Evolutionary conservation across 2,113 vertebrate genomes (phyloP).

Genomic region (Xiphorhynchus elegans): DNA sequence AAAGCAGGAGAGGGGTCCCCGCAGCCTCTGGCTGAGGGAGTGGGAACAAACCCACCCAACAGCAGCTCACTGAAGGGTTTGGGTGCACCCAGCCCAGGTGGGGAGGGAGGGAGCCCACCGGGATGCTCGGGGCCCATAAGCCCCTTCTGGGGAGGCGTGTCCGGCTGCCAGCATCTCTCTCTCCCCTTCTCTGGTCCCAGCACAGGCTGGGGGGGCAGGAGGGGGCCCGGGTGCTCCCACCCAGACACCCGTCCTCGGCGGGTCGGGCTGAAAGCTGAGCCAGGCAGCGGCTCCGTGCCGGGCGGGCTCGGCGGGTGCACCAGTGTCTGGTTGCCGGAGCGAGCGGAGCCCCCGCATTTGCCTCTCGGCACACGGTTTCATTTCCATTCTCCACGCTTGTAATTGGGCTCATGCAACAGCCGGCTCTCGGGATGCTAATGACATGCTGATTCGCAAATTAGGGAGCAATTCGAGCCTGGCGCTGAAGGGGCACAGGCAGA

Average conservation of each 20-base stretch:
- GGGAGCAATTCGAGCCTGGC: constrained; percentile 13
- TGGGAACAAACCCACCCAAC: not conserved
- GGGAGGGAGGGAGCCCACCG: not conserved
- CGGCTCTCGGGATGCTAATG: constrained; percentile 44
- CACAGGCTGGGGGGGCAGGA: not conserved
- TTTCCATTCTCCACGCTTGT: constrained; percentile 56
- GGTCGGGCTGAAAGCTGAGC: constrained; percentile 22
- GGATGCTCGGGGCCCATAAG: not conserved
- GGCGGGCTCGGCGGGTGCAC: not conserved
- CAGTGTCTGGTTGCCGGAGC: constrained; percentile 30
- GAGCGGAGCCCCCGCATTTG: not conserved
- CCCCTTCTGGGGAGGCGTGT: not conserved
- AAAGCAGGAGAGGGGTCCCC: not conserved
- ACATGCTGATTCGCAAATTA: constrained; percentile 50
- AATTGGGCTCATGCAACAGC: constrained; percentile 53
- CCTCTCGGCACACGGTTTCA: constrained; percentile 43
- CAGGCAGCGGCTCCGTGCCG: not conserved
- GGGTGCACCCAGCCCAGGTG: not conserved
- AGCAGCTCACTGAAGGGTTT: not conserved
- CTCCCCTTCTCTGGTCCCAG: not conserved
- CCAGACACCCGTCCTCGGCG: rapidly evolving
- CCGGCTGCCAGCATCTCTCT: not conserved
- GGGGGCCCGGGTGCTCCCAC: not conserved
- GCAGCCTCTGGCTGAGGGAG: rapidly evolving
- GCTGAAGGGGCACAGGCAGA: rapidly evolving